Evolutionary conservation across 2,888 invertebrate species (phyloP), one percentile per base, ranked within the genome.

Genomic region (Ormyrus thymus): DNA sequence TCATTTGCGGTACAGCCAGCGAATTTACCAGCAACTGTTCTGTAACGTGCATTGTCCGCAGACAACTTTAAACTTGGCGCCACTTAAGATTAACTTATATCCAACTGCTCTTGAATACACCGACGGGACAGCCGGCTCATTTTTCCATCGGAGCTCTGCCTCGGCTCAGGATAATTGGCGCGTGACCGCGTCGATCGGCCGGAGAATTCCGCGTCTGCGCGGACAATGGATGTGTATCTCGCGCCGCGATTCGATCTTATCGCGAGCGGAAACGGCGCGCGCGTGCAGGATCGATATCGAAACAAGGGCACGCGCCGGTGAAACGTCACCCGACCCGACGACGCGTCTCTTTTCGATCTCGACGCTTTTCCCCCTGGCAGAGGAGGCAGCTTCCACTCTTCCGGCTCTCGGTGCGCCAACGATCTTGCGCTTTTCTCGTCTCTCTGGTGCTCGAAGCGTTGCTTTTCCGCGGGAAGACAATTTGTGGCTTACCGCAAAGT

Each of bases 161-260:
- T 29, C 29, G 29, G 29, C 29, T 29, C 4, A 29, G 29, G 29
- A 29, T 29, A 29, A 29, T 29, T 29, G 29, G 29, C 29, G 29
- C 29, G 29, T 4, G 29, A 29, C 29, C 29, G 29, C 29, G 29
- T 4, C 29, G 29, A 29, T 29, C 29, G 29, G 13, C 29, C 53
- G 7, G 72, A 15, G 62, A 72, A 72, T 61, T 71, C 51, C 61
- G 45, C 7, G 66, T 53, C 7, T 53, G 29, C 10, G 13, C 6
- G 62, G 62, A 72, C 72, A 72, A 72, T 72, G 72, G 72, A 72
- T 61, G 15, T 70, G 9, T 46, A 50, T 56, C 46, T 69, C 10
- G 10, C 7, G 7, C n/a, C 13, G 55, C 55, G 55, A 10, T 8
- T 55, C n/a, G n/a, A 55, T 55, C 51, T 53, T 68, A 15, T 29